phyloP scores from a whole-genome alignment of 2,888 invertebrate genomes.

The Electrophaes corylata region DNA sequence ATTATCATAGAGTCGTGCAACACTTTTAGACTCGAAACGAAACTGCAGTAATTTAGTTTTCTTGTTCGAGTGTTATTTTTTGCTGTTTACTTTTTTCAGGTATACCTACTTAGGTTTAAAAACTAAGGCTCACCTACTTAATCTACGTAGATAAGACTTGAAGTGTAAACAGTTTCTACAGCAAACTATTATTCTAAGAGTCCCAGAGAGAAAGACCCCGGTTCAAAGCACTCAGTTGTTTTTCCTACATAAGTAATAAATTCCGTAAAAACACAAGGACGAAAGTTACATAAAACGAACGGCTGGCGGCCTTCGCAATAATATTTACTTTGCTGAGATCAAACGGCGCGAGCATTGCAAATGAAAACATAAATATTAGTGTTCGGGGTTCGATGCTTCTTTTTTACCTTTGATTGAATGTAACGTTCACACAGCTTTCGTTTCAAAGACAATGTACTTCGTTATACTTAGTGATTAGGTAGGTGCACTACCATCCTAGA shows the following conservation, averaged over 20 bases:
- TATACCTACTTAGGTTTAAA: too few species aligned
- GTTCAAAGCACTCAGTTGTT: constrained; percentile 1
- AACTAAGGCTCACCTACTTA: too few species aligned
- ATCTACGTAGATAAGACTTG: too few species aligned
- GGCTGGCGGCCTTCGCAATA: constrained; percentile 42
- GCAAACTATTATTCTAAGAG: not conserved
- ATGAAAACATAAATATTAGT: constrained; percentile 62
- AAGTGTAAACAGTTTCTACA: too few species aligned
- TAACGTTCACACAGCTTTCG: not conserved
- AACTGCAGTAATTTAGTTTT: not conserved
- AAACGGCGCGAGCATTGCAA: constrained; percentile 44
- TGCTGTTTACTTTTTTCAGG: too few species aligned
- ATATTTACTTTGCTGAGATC: constrained; percentile 53
- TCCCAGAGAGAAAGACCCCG: not conserved
- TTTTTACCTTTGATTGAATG: constrained; percentile 11
- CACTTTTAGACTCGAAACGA: constrained; percentile 20
- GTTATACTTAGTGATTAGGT: not conserved
- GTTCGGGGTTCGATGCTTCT: constrained; percentile 4
- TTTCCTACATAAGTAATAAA: constrained; percentile 8
- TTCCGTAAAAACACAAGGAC: constrained; percentile 27
- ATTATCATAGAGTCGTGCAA: constrained; percentile 40
- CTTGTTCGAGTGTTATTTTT: too few species aligned
- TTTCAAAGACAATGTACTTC: not conserved
- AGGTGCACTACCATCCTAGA: too few species aligned
- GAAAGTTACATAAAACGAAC: constrained; percentile 35